Evolutionary conservation across 2,797 vertebrate genomes (phyloP), one percentile per base, ranked within the genome.

Genomic region (Xyrichtys novacula): DNA sequence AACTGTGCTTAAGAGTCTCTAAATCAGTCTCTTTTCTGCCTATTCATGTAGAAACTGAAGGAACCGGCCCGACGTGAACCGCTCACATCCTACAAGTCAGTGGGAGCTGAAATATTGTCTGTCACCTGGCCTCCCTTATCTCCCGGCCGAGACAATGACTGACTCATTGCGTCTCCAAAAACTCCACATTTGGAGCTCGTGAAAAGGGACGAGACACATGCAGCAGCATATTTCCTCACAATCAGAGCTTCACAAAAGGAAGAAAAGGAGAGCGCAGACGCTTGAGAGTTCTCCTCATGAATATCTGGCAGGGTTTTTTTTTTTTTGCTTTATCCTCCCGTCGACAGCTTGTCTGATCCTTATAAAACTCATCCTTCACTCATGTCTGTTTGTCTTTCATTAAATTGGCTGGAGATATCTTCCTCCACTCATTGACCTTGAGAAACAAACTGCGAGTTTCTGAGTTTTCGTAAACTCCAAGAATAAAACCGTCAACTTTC

Each of bases 271-370:
- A 74, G 65, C 28, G 47, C 71, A 70, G 74, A 74, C 80, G 48
- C 70, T 42, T 39, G 73, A 72, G 84, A 86, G 81, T 89, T 90
- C 90, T 89, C 89, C 85, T 83, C 61, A 65, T 85, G 74, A 88
- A 91, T 91, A 89, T 89, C 78, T 81, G 83, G 74, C 74, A 66
- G 65, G 17, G 25, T 58, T 64, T 85, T 74, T 80, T 66, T 17
- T 49, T 25, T 46, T 46, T 25, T 26, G 22, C 56, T 81, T 89
- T 83, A 84, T 89, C 74, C 84, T 76, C 76, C 71, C 80, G 87
- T 86, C 83, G 80, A 87, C 85, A 80, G 88, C 88, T 88, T 81
- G 85, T 93, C 86, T 87, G 74, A 85, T 88, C 85, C 66, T 42
- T 84, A 74, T 74, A 85, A 89, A 90, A 78, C 61, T 59, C 69